These are phyloP conservation scores for Numenius phaeopus DNA, from an alignment of 2,797 vertebrate species.

Conservation along the genomic window DNA sequence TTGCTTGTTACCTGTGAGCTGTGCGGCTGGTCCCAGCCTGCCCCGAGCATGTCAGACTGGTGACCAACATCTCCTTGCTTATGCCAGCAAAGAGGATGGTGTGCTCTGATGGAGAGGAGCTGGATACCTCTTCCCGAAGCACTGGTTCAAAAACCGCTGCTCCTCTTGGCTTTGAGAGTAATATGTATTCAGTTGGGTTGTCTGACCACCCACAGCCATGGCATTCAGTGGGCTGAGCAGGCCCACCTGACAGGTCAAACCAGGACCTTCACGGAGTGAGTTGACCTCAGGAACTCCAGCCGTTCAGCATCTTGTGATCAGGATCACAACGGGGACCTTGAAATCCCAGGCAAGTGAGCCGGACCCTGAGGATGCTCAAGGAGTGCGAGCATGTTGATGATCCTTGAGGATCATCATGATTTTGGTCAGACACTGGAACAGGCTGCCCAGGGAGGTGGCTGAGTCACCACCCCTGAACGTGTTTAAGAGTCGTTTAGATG, in stretches of 20 bases:
- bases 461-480: too few species aligned
- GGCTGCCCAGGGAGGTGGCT: too few species aligned
- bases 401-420: too few species aligned
- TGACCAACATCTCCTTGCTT: not conserved
- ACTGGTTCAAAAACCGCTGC: not conserved
- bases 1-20: not conserved
- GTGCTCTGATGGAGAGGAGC: not conserved
- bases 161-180: not conserved
- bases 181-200: accelerated
- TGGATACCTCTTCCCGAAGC: not conserved
- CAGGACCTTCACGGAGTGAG: not conserved
- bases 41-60: not conserved
- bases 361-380: not conserved
- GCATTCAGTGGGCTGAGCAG: not conserved
- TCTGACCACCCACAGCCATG: not conserved
- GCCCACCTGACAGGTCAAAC: not conserved
- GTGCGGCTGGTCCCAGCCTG: not conserved
- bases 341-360: not conserved
- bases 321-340: accelerated
- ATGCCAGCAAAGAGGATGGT: not conserved
- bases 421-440: too few species aligned
- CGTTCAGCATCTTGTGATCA: not conserved
- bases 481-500: too few species aligned
- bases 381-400: not conserved
- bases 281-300: not conserved